Percentiles rank a stretch among this genome's conserved stretches.
These are phyloP conservation scores for Drosophila tropicalis DNA, from an alignment of 1,140 invertebrate species.

Conservation along the genomic window DNA sequence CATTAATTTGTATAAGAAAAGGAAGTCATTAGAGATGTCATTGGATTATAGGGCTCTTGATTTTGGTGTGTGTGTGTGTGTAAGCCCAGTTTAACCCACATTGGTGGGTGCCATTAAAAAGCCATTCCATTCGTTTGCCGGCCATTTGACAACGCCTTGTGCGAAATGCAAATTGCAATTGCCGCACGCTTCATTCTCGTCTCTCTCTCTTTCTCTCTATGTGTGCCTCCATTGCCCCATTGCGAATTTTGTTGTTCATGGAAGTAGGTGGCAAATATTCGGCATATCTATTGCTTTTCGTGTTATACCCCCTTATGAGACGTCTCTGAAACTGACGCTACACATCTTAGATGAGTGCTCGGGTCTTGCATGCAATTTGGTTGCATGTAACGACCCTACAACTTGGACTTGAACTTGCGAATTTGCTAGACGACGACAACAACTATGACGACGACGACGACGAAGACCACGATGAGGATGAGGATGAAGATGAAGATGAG, in stretches of 20 bases:
- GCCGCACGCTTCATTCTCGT: constrained; percentile 35
- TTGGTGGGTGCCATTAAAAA: constrained; percentile 55
- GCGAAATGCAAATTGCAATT: constrained; percentile 72
- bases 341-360: constrained; percentile 57
- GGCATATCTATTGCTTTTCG: too few species aligned
- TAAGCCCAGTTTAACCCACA: constrained; percentile 70
- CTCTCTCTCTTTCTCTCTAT: neutral
- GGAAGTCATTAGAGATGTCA: too few species aligned
- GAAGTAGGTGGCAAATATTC: neutral
- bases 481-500: constrained; percentile 10
- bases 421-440: constrained; percentile 70
- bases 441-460: neutral
- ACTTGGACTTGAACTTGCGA: constrained; percentile 77
- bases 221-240: neutral
- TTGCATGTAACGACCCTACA: constrained; percentile 59
- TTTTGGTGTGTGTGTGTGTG: constrained; percentile 29
- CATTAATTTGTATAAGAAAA: too few species aligned
- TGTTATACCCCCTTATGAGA: neutral
- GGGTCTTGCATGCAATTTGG: constrained; percentile 68
- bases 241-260: neutral
- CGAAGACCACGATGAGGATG: too few species aligned
- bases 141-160: constrained; percentile 70
- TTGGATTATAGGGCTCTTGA: neutral
- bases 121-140: constrained; percentile 45
- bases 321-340: neutral